phyloP scores from a whole-genome alignment of 2,797 vertebrate genomes.

The Paramormyrops hopkinsi region DNA sequence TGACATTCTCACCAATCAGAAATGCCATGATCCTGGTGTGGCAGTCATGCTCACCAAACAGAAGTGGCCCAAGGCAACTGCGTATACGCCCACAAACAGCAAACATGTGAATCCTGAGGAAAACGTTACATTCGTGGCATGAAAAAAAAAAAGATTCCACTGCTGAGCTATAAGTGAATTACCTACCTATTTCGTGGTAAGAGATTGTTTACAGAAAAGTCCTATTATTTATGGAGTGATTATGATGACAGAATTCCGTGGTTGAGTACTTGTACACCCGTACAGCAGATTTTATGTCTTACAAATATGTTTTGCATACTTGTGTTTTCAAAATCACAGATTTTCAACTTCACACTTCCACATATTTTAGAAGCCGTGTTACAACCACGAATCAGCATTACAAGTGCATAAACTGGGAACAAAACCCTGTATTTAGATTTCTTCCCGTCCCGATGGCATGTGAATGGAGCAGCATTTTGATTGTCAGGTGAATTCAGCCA shows the following conservation, averaged over 20 bases:
- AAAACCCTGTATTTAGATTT: background rate
- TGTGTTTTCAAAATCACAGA: background rate
- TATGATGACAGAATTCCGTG: background rate
- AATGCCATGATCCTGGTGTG: background rate
- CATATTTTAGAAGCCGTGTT: background rate
- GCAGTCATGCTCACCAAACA: background rate
- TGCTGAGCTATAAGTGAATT: background rate
- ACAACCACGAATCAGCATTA: background rate
- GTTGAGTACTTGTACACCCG: no score
- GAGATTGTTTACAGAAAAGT: background rate
- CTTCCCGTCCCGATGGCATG: background rate
- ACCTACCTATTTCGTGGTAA: background rate
- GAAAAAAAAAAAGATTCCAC: background rate
- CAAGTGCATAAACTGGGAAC: background rate
- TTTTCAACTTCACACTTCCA: background rate
- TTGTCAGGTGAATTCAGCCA: background rate
- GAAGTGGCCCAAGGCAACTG: background rate
- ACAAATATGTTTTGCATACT: background rate
- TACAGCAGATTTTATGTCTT: background rate
- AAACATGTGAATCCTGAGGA: background rate
- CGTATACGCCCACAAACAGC: background rate
- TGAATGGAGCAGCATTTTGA: background rate
- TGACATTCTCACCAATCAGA: background rate
- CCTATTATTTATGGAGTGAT: background rate
- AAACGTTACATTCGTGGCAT: background rate